A percentile compares a stretch with the other conserved stretches of the same genome.
Conservation (phyloP, 2,888 invertebrate species). For the Erebia ligea region DNA sequence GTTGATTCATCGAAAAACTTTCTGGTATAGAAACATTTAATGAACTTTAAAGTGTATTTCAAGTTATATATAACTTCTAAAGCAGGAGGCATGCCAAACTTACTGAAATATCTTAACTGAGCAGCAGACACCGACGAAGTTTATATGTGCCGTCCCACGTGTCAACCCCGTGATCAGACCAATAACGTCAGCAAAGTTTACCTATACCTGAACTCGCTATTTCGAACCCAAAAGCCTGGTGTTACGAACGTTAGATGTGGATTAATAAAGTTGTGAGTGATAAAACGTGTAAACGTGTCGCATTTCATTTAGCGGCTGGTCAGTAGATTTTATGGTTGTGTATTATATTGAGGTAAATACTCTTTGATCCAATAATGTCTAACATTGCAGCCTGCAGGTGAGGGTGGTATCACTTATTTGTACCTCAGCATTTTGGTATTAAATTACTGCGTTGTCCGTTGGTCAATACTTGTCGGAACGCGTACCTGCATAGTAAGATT, state of each 20-base stretch:
- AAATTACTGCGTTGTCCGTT: background rate
- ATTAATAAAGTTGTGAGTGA: slow-evolving; percentile 12
- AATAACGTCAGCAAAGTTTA: slow-evolving; percentile 52
- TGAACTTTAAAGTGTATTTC: slow-evolving; percentile 1
- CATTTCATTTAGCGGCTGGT: slow-evolving; percentile 42
- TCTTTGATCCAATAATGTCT: slow-evolving; percentile 8
- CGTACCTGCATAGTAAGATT: no score
- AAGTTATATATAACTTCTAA: slow-evolving; percentile 7
- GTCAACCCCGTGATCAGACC: slow-evolving; percentile 73
- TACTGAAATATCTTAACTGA: slow-evolving; percentile 48
- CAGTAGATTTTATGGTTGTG: slow-evolving; percentile 39
- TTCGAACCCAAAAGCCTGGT: slow-evolving; percentile 26
- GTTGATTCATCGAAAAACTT: background rate
- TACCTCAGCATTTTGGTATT: background rate
- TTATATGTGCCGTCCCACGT: slow-evolving; percentile 61
- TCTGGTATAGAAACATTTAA: background rate
- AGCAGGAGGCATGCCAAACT: slow-evolving; percentile 13
- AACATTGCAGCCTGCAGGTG: no score
- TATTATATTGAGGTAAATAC: slow-evolving; percentile 3
- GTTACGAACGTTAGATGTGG: slow-evolving; percentile 18
- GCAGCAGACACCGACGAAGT: slow-evolving; percentile 65
- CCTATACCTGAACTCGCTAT: slow-evolving; percentile 21
- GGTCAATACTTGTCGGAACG: background rate
- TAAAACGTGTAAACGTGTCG: slow-evolving; percentile 41
- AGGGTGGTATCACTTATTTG: background rate